phyloP scores from a whole-genome alignment of 1,140 invertebrate species.

The Bombus soroeensis region DNA sequence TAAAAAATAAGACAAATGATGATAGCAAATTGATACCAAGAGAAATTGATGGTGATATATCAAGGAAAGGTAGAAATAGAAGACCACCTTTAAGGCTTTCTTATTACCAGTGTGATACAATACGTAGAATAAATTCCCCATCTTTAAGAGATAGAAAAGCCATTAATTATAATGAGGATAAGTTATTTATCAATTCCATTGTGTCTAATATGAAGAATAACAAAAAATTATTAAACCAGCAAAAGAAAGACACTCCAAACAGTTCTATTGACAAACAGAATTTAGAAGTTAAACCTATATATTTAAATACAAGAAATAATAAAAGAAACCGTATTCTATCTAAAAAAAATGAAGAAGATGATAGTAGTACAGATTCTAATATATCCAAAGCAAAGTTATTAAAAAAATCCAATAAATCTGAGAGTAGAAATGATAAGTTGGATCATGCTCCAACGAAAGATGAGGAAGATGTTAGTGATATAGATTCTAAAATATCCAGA shows the following conservation, averaged over 20 bases:
- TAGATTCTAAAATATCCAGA: background rate
- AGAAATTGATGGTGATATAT: slow-evolving; percentile 18
- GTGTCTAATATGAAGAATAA: background rate
- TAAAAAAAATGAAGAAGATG: background rate
- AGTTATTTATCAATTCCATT: slow-evolving; percentile 12
- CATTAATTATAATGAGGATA: slow-evolving; percentile 44
- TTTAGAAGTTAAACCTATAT: background rate
- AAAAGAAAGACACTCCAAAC: background rate
- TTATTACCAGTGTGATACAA: slow-evolving; percentile 24
- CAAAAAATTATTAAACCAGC: background rate
- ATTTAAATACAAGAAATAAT: slow-evolving; percentile 7
- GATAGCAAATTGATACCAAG: background rate
- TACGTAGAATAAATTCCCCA: background rate
- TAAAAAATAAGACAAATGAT: background rate
- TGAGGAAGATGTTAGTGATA: background rate
- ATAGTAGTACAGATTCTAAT: background rate
- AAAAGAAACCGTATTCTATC: slow-evolving; percentile 7
- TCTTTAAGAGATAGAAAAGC: slow-evolving; percentile 8
- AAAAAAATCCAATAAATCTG: background rate
- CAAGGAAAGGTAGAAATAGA: slow-evolving; percentile 18
- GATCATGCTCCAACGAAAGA: background rate
- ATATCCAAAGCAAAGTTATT: slow-evolving; percentile 4
- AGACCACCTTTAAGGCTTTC: slow-evolving; percentile 38
- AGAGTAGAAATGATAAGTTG: slow-evolving; percentile 6
- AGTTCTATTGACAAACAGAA: background rate